Conservation (phyloP, 2,888 invertebrate species). For the Phortica okadai region DNA sequence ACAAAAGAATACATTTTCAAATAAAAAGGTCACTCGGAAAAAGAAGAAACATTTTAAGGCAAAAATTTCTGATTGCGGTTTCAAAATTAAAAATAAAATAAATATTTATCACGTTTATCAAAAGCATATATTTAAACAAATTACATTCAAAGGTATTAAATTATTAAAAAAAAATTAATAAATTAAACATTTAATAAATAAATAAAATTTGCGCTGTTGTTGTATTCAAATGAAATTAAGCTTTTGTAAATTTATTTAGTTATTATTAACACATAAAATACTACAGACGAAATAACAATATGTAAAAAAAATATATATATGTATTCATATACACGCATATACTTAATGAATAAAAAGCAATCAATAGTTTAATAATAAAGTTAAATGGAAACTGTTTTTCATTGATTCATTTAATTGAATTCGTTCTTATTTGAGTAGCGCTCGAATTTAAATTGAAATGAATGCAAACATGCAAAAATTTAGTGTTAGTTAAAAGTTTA, state of each 20-base stretch:
- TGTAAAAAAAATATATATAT: slow-evolving; percentile 35
- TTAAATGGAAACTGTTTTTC: slow-evolving; percentile 6
- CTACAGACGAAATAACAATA: slow-evolving; percentile 11
- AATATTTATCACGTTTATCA: slow-evolving; percentile 1
- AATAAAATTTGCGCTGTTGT: slow-evolving; percentile 33
- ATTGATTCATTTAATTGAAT: slow-evolving; percentile 21
- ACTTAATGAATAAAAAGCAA: slow-evolving; percentile 41
- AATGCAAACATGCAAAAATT: slow-evolving; percentile 6
- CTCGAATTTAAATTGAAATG: slow-evolving; percentile 22
- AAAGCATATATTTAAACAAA: slow-evolving; percentile 24
- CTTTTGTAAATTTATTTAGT: slow-evolving; percentile 28
- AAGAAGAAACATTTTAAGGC: slow-evolving; percentile 31
- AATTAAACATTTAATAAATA: not conserved
- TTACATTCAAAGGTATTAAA: slow-evolving; percentile 14
- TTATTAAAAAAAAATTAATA: not conserved
- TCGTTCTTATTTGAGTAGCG: slow-evolving; percentile 27
- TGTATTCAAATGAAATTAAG: slow-evolving; percentile 33
- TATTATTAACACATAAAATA: slow-evolving; percentile 15
- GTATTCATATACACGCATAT: slow-evolving; percentile 37
- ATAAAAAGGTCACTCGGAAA: not conserved
- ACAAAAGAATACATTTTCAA: slow-evolving; percentile 22
- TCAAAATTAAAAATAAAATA: slow-evolving; percentile 57
- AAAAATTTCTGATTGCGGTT: slow-evolving; percentile 63
- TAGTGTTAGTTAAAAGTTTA: not conserved
- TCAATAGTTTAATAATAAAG: slow-evolving; percentile 18